Percentiles rank a stretch among this genome's conserved stretches.
These are phyloP conservation scores for Pseudachorutes palmiensis DNA, from an alignment of 1,140 invertebrate species.

Conservation along the genomic window DNA sequence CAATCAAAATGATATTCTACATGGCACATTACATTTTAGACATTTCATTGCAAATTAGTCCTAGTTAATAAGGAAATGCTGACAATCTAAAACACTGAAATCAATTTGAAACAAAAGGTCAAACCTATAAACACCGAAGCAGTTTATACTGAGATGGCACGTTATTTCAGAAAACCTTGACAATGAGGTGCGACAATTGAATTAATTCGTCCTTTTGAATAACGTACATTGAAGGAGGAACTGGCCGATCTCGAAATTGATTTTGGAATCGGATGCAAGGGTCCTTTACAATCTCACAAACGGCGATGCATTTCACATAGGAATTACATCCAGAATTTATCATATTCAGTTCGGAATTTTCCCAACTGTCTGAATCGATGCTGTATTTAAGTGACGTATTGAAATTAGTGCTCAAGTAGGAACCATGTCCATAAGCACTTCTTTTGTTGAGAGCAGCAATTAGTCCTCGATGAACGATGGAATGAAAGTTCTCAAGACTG, in stretches of 20 bases:
- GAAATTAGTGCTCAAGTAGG: slow-evolving; percentile 1
- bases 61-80: too few relatives aligned
- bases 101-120: too few relatives aligned
- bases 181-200: slow-evolving; percentile 1
- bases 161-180: too few relatives aligned
- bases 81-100: too few relatives aligned
- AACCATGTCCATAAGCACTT: background rate
- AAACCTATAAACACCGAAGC: too few relatives aligned
- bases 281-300: slow-evolving; percentile 4
- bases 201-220: background rate
- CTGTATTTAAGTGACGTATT: background rate
- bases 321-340: too few relatives aligned
- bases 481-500: too few relatives aligned
- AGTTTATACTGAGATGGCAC: too few relatives aligned
- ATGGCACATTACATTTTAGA: too few relatives aligned
- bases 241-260: background rate
- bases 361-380: background rate
- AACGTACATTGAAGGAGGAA: background rate
- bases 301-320: background rate
- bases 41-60: too few relatives aligned
- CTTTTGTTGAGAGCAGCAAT: slow-evolving; percentile 1
- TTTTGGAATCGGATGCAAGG: background rate
- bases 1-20: too few relatives aligned
- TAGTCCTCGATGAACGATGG: slow-evolving; percentile 8
- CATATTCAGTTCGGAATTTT: too few relatives aligned